Evolutionary conservation across 1,140 invertebrate species (phyloP).

Genomic region (Listronotus bonariensis): DNA sequence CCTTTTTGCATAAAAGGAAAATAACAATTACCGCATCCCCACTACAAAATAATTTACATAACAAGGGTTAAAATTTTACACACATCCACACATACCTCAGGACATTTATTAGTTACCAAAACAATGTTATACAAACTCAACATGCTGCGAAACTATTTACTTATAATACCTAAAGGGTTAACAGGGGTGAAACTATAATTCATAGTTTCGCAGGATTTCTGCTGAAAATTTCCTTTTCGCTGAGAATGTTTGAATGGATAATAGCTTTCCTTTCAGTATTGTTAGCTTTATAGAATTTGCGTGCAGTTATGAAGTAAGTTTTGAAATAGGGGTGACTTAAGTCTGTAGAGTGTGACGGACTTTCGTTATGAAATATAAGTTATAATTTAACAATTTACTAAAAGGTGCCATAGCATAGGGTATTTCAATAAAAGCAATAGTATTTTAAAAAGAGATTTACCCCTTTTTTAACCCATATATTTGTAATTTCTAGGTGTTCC

Average conservation of each 20-base stretch:
- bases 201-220: conserved; percentile 18
- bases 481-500: too few relatives aligned
- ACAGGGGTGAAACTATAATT: conserved; percentile 16
- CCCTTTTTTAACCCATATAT: too few relatives aligned
- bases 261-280: conserved; percentile 23
- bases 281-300: conserved; percentile 25
- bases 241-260: conserved; percentile 28
- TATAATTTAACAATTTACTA: too few relatives aligned
- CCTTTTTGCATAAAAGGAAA: too few relatives aligned
- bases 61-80: conserved; percentile 3
- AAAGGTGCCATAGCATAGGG: too few relatives aligned
- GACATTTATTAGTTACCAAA: conserved; percentile 18
- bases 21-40: too few relatives aligned
- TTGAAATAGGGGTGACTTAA: background rate
- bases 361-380: too few relatives aligned
- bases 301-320: conserved; percentile 15
- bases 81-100: background rate
- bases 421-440: too few relatives aligned
- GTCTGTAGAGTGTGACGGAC: too few relatives aligned
- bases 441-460: too few relatives aligned
- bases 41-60: background rate
- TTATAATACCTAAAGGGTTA: conserved; percentile 15
- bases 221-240: conserved; percentile 15
- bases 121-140: conserved; percentile 25
- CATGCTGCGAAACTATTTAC: conserved; percentile 24